phyloP scores from a whole-genome alignment of 2,797 vertebrate genomes.

The Epinephelus malabaricus region DNA sequence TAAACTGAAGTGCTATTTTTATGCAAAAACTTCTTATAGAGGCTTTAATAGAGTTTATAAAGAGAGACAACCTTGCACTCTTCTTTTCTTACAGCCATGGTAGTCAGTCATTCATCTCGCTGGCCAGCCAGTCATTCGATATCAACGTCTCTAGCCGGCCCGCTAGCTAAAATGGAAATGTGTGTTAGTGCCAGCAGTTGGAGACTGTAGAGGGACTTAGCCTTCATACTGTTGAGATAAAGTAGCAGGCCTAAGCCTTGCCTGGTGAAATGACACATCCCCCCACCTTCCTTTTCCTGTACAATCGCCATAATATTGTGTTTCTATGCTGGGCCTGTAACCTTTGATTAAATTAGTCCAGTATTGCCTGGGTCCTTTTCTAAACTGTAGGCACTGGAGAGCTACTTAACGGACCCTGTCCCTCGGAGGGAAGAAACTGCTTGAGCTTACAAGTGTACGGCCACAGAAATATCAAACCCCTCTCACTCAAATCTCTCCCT shows the following conservation, averaged over 20 bases:
- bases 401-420: conserved; percentile 85
- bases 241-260: conserved; percentile 82
- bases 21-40: conserved; percentile 33
- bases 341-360: conserved; percentile 87
- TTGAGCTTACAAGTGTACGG: conserved; percentile 84
- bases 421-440: conserved; percentile 84
- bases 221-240: conserved; percentile 82
- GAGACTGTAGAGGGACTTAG: conserved; percentile 78
- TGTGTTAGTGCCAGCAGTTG: conserved; percentile 69
- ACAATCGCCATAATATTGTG: conserved; percentile 84
- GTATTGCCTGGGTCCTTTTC: conserved; percentile 83
- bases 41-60: conserved; percentile 29
- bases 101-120: conserved; percentile 60
- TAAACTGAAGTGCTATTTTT: background rate
- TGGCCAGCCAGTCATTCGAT: conserved; percentile 63
- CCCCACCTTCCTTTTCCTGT: conserved; percentile 77
- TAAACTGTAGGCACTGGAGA: conserved; percentile 83
- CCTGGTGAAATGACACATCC: conserved; percentile 81
- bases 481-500: conserved; percentile 77
- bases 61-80: conserved; percentile 37
- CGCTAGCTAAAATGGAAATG: conserved; percentile 81
- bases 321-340: conserved; percentile 84
- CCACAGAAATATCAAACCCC: conserved; percentile 83
- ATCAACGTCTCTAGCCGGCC: conserved; percentile 67
- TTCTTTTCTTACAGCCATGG: conserved; percentile 40